Evolutionary conservation across 2,888 invertebrate genomes (phyloP).

Genomic region (Timema cristinae): DNA sequence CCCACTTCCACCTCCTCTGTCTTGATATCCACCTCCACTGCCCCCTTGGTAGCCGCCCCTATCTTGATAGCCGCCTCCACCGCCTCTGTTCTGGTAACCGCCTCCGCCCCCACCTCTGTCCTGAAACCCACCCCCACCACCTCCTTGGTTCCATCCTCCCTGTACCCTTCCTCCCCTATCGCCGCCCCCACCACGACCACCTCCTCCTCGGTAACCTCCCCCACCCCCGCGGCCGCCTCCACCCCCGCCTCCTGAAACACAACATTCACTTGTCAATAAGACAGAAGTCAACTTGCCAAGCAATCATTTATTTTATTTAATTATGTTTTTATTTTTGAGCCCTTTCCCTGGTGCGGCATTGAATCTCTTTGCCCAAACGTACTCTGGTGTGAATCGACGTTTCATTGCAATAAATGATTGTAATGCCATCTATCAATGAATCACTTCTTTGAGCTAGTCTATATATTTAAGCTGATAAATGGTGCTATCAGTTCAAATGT

Average conservation of each 20-base stretch:
- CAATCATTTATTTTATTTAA: too few relatives aligned
- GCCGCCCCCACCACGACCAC: conserved; percentile 30
- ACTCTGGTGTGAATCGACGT: too few relatives aligned
- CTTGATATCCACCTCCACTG: conserved; percentile 32
- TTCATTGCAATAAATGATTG: too few relatives aligned
- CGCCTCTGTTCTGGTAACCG: conserved; percentile 39
- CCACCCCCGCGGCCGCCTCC: conserved; percentile 45
- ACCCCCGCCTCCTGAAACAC: conserved; percentile 47
- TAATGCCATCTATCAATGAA: too few relatives aligned
- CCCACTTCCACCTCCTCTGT: conserved; percentile 22
- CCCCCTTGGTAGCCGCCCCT: conserved; percentile 20
- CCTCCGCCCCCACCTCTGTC: conserved; percentile 34
- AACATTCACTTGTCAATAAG: conserved; percentile 17
- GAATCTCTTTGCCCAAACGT: too few relatives aligned
- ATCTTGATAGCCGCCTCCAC: conserved; percentile 39
- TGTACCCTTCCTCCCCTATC: conserved; percentile 3
- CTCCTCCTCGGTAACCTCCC: conserved; percentile 36
- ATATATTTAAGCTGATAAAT: too few relatives aligned
- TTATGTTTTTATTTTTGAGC: too few relatives aligned
- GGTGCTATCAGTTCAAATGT: too few relatives aligned
- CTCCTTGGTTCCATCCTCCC: conserved; percentile 22
- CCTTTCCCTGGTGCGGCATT: too few relatives aligned
- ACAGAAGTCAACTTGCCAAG: too few relatives aligned
- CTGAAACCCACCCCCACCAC: conserved; percentile 35
- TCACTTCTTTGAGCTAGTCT: too few relatives aligned